Percentiles rank a stretch among this genome's conserved stretches.
phyloP scores from a whole-genome alignment of 1,140 invertebrate species.

The Papilio aristodemus region DNA sequence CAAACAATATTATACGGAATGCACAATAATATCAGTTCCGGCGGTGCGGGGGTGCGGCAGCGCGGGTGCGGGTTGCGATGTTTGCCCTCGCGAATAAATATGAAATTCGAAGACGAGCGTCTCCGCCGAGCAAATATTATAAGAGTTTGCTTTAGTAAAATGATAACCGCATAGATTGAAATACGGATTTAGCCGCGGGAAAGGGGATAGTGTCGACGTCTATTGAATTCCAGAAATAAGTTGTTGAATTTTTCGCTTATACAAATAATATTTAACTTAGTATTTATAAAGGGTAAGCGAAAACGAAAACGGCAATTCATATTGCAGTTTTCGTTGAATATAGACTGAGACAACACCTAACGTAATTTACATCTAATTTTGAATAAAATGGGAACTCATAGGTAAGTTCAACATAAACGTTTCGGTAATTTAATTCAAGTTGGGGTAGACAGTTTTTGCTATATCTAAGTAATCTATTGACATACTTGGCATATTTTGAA shows the following conservation, averaged over 20 bases:
- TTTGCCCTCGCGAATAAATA: conserved; percentile 78
- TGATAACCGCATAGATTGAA: conserved; percentile 79
- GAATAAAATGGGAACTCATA: no score
- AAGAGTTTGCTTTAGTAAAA: conserved; percentile 78
- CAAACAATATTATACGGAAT: conserved; percentile 81
- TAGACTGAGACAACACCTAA: neutral
- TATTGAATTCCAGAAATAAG: conserved; percentile 48
- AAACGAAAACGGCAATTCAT: neutral
- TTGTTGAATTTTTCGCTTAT: conserved; percentile 14
- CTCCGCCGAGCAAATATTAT: conserved; percentile 76
- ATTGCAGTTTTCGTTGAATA: neutral
- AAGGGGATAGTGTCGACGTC: conserved; percentile 42
- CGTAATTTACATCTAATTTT: neutral
- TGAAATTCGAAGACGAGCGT: conserved; percentile 76
- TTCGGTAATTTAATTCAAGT: no score
- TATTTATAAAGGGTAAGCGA: conserved; percentile 2
- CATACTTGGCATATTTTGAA: neutral
- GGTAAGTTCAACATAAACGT: no score
- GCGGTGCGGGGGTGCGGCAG: conserved; percentile 36
- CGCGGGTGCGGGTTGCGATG: conserved; percentile 56
- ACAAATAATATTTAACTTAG: conserved; percentile 11
- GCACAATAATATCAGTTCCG: conserved; percentile 81
- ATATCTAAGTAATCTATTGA: no score
- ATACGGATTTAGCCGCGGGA: conserved; percentile 67
- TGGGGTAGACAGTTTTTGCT: no score